Base-by-base conservation (phyloP, 1,140 invertebrate genomes). In the Vanessa tameamea region DNA sequence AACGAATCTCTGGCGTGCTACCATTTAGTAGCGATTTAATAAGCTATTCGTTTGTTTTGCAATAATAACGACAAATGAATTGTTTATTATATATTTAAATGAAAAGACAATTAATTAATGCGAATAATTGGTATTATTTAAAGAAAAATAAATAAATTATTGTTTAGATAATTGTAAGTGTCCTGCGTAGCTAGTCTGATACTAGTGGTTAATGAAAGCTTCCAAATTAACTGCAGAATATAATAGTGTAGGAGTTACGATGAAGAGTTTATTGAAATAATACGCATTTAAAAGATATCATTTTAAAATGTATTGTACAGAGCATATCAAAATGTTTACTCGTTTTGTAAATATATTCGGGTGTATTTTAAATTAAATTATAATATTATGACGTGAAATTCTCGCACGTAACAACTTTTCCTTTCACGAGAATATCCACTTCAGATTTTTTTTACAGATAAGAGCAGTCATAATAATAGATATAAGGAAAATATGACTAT, bases 281-380 rank as follows among this genome's bases (percentile, higher is more conserved):
- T 59, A 78, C 71, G 73, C 77, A 80, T 80, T 79, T 70, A 75
- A 72, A 76, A 81, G 75, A 77, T 81, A 77, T 81, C 75, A 76
- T 70, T 75, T 68, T 76, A 76, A 77, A 75, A 76, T 78, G 77
- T 79, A 89, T 80, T 89, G 84, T 89, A 87, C 81, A 87, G 86
- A 82, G 83, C 88, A 92, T 92, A 92, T 92, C 88, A 85, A 53
- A 84, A 74, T 78, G 73, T 85, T 85, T 80, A 84, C 75, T 87
- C 75, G 78, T 87, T 86, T 88, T 92, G 88, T 92, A 92, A 84
- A 92, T 90, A 92, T 84, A 81, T 82, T 82, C 57, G 57, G 47
- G 16, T 63, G 31, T 73, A 53, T 68, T 65, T 67, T 51, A 59
- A 31, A 37, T 55, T 68, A 43, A 37, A 55, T 37, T 47, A 55